Conservation (phyloP, 2,888 invertebrate genomes). For the Leucania comma region DNA sequence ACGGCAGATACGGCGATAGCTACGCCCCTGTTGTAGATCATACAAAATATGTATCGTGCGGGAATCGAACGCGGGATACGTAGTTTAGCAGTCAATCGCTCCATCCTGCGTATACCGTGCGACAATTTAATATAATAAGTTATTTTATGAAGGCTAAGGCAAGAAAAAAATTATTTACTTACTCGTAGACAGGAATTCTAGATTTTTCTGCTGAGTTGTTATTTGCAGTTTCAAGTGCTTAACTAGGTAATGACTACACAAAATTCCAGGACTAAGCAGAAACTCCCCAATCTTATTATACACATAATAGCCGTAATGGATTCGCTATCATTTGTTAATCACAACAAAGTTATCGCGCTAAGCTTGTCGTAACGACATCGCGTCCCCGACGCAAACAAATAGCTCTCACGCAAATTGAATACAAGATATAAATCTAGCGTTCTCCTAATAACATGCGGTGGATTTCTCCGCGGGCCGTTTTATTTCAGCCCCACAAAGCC, state of each 20-base stretch:
- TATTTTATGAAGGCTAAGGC: not conserved
- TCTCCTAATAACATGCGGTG: constrained; percentile 86
- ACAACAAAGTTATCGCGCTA: constrained; percentile 73
- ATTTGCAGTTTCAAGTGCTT: not conserved
- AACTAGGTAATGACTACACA: constrained; percentile 13
- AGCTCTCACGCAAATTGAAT: constrained; percentile 88
- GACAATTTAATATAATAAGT: constrained; percentile 8
- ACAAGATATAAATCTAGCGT: constrained; percentile 88
- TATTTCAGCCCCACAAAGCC: constrained; percentile 87
- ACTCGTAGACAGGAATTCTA: not conserved
- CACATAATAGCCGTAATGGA: constrained; percentile 58
- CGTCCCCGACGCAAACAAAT: constrained; percentile 78
- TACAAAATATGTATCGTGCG: no score
- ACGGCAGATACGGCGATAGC: no score
- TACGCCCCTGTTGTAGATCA: no score
- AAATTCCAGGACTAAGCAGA: constrained; percentile 35
- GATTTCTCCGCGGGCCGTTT: constrained; percentile 88
- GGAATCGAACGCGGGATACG: no score
- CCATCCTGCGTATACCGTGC: no score
- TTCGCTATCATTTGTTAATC: constrained; percentile 73
- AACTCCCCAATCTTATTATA: constrained; percentile 47
- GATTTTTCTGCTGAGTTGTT: not conserved
- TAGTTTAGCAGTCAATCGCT: no score
- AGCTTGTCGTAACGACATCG: constrained; percentile 69
- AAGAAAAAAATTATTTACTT: not conserved